Evolutionary conservation across 2,797 vertebrate species (phyloP), one percentile per base, ranked within the genome.

Genomic region (Halcyon leucocephala): DNA sequence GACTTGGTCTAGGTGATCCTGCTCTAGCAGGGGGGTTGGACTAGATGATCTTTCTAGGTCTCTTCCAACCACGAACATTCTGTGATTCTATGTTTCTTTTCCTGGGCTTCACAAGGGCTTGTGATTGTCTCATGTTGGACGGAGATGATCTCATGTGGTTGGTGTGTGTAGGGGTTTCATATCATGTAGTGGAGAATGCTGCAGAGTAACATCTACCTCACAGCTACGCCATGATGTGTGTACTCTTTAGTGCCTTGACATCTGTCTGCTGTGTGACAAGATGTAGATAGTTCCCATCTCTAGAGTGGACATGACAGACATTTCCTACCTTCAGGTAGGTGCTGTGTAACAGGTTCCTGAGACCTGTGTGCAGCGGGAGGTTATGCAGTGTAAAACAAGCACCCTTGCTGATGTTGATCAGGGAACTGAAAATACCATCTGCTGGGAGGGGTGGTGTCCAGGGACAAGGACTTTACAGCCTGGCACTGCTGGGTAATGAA

Each of bases 161-260:
- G 48, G 5, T 19, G 12, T 20, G 7, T 26, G 52, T 0, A 0
- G 4, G 70, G 41, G 21, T 62, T 62, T 61, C 4, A 0, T 12
- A 7, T 14, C 8, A 0, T 7, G 17, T 16, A 5, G 12, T 3
- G 29, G 80, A 37, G 21, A 14, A 14, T 12, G 70, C 79, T 74
- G 79, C 5, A 4, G 58, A 24, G 37, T 24, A 24, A 11, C 2
- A 52, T 22, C 39, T 48, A 1, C 31, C 57, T 39, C 16, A 12
- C 5, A 25, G 39, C 51, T 42, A 0, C 31, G 18, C 48, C 41
- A 2, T 14, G 33, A 86, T 55, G 13, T 7, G 4, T 44, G 2
- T 26, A 6, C 8, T 2, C 54, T 20, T 12, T 1, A 12, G 54
- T 5, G 29, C 33, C 35, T 57, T 12, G 76, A 14, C 14, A 12